Percentiles rank a stretch among this genome's conserved stretches.
phyloP scores from a whole-genome alignment of 2,797 vertebrate species.

The Gephyroberyx darwinii region DNA sequence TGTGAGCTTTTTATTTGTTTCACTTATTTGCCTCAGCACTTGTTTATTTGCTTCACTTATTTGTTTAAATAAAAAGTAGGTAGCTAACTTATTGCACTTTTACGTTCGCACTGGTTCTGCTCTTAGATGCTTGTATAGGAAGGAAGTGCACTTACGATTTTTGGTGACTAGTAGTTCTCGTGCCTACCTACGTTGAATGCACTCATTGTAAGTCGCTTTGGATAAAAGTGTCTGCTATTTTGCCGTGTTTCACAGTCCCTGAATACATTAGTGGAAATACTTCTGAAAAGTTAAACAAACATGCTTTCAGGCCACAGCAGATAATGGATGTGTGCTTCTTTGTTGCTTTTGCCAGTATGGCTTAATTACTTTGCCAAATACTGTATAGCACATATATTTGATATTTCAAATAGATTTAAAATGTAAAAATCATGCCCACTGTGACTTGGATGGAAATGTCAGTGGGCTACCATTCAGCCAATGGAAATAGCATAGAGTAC shows the following conservation, averaged over 20 bases:
- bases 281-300: slow-evolving; percentile 77
- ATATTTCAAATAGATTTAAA: slow-evolving; percentile 66
- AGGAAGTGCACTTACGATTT: too few species aligned
- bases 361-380: slow-evolving; percentile 74
- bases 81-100: too few species aligned
- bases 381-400: slow-evolving; percentile 6
- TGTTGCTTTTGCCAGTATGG: slow-evolving; percentile 39
- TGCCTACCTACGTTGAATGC: too few species aligned
- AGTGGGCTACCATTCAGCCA: slow-evolving; percentile 62
- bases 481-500: slow-evolving; percentile 66
- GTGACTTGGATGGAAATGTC: slow-evolving; percentile 75
- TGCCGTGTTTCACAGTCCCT: slow-evolving; percentile 66
- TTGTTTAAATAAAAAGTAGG: too few species aligned
- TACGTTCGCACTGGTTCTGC: too few species aligned
- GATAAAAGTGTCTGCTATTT: slow-evolving; percentile 36
- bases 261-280: slow-evolving; percentile 72
- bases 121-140: too few species aligned
- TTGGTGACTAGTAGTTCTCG: too few species aligned
- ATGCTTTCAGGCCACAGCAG: slow-evolving; percentile 70
- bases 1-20: slow-evolving; percentile 59
- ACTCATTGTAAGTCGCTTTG: too few species aligned
- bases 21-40: too few species aligned
- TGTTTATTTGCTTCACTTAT: too few species aligned
- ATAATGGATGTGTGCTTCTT: slow-evolving; percentile 74
- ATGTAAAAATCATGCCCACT: slow-evolving; percentile 57